Evolutionary conservation across 2,113 vertebrate species (phyloP), one percentile per base, ranked within the genome.

Genomic region (Stomatorhinus ivindoensis): DNA sequence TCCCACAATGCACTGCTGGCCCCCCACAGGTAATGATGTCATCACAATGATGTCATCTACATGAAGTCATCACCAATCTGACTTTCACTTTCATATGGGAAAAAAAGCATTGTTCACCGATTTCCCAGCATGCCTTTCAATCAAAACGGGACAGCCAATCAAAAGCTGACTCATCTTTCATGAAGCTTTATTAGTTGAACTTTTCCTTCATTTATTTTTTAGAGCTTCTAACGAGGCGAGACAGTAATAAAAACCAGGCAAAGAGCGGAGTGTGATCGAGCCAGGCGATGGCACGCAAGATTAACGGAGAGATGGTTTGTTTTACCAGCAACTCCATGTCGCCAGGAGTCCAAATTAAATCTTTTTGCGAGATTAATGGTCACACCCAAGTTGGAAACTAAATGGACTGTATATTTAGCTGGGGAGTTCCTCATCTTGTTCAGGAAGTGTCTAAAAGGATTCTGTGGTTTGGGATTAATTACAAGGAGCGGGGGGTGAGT

Each of bases 321-420:
- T 69, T 69, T 69, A 31, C 61, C 27, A 69, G 61, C 27, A 69
- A 13, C n/a, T 69, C n/a, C 0, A 10, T 69, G 61, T 69, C 61
- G 31, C 61, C 27, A 69, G 61, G 61, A 69, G 61, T 31, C 61
- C 61, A 69, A 69, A 69, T 69, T 4, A 69, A 69, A 69, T 69
- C 61, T 31, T 46, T 50, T 80, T 42, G 48, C 21, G 27, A 44
- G 61, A 39, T 42, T 65, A 46, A 27, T 31, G 19, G 42, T 76
- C 65, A 76, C 88, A 48, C 88, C 73, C 76, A 83, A 89, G 73
- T 19, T 5, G 73, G 48, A 89, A 82, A 89, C 47, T 42, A 48
- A 82, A 89, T n/a, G 7, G 10, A 15, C 21, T 84, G 73, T 80
- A 83, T 83, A 83, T 58, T 83, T 82, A 19, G 50, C 15, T 13